Percentiles rank a stretch among this genome's conserved stretches.
phyloP scores from a whole-genome alignment of 2,888 invertebrate species.

The Zaprionus bogoriensis region DNA sequence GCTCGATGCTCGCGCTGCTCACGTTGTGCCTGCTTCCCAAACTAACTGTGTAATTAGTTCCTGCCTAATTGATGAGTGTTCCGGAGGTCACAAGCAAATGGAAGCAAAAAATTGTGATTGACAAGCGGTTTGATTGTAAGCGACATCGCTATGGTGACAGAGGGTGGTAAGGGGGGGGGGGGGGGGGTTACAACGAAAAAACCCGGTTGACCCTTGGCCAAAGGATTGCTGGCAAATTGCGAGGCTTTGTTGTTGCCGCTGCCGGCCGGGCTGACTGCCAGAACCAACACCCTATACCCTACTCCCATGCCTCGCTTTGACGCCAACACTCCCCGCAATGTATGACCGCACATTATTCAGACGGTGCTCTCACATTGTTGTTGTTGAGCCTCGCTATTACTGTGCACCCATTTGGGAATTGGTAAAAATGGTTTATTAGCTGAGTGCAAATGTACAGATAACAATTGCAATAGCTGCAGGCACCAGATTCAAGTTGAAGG shows the following conservation, averaged over 20 bases:
- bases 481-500: no score
- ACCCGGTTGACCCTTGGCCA: slow-evolving; percentile 30
- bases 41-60: slow-evolving; percentile 55
- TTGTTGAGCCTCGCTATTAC: slow-evolving; percentile 11
- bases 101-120: slow-evolving; percentile 45
- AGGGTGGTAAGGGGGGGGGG: no score
- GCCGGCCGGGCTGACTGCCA: slow-evolving; percentile 4
- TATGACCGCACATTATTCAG: slow-evolving; percentile 72
- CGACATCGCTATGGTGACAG: slow-evolving; percentile 33
- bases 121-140: slow-evolving; percentile 61
- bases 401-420: no score
- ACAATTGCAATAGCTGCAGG: no score
- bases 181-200: no score
- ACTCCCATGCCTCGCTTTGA: not conserved
- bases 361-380: slow-evolving; percentile 26
- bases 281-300: not conserved
- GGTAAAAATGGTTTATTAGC: no score
- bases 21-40: not conserved
- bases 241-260: slow-evolving; percentile 1
- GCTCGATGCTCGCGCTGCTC: not conserved
- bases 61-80: slow-evolving; percentile 56
- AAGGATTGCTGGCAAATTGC: slow-evolving; percentile 30
- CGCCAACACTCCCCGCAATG: slow-evolving; percentile 50
- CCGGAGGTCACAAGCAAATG: not conserved
- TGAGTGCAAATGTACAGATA: no score